Evolutionary conservation across 2,888 invertebrate genomes (phyloP).

Genomic region (Drosophila histrio): DNA sequence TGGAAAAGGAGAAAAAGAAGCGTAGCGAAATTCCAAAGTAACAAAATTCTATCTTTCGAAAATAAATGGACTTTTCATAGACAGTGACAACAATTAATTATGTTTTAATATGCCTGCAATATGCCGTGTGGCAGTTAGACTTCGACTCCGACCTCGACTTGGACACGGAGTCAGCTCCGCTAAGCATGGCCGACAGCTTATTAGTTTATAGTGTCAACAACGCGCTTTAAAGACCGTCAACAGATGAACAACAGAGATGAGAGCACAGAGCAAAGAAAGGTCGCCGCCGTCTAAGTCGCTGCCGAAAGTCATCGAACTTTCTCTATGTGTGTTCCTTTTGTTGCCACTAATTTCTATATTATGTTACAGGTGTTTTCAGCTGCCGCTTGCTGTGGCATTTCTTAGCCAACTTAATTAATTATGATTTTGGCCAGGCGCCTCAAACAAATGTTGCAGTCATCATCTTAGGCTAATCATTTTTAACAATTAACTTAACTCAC

Average conservation of each 20-base stretch:
- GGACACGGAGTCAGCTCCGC: background rate
- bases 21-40: slow-evolving; percentile 57
- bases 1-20: slow-evolving; percentile 13
- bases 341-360: slow-evolving; percentile 68
- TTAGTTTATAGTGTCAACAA: slow-evolving; percentile 77
- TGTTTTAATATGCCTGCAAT: slow-evolving; percentile 72
- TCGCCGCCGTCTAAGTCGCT: slow-evolving; percentile 33
- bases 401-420: slow-evolving; percentile 54
- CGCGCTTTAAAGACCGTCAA: slow-evolving; percentile 55
- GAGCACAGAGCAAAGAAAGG: slow-evolving; percentile 57
- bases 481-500: slow-evolving; percentile 25
- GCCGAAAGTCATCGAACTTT: slow-evolving; percentile 76
- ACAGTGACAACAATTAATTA: slow-evolving; percentile 79
- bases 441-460: slow-evolving; percentile 34
- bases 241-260: slow-evolving; percentile 6
- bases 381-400: slow-evolving; percentile 25
- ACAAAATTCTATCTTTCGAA: slow-evolving; percentile 31
- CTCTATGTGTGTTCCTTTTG: slow-evolving; percentile 59
- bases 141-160: background rate
- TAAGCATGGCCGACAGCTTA: slow-evolving; percentile 56
- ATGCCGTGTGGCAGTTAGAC: slow-evolving; percentile 15
- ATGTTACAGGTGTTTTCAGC: slow-evolving; percentile 60
- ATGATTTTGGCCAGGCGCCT: slow-evolving; percentile 34
- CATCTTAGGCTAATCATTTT: slow-evolving; percentile 9
- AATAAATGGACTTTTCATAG: slow-evolving; percentile 74